Conservation (phyloP, 2,888 invertebrate species). For the Drosophila multiciliata region DNA sequence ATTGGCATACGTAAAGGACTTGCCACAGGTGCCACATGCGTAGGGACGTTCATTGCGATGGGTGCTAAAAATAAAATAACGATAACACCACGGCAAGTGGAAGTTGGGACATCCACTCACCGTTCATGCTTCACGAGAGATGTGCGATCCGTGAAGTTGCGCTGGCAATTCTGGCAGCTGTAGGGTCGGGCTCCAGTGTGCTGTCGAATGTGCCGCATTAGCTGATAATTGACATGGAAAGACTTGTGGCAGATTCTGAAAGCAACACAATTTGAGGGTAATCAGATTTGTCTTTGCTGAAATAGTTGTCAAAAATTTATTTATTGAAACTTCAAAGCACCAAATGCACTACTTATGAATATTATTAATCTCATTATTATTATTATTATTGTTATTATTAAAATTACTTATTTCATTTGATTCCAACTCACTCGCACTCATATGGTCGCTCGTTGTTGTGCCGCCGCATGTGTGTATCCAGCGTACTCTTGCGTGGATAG, state of each 20-base stretch:
- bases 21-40: conserved; percentile 82
- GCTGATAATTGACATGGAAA: conserved; percentile 84
- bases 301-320: neutral
- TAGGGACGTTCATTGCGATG: conserved; percentile 84
- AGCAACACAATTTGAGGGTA: neutral
- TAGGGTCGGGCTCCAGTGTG: conserved; percentile 84
- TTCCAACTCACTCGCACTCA: conserved; percentile 82
- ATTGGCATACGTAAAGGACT: conserved; percentile 84
- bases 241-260: conserved; percentile 82
- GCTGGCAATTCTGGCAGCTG: conserved; percentile 82
- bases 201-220: conserved; percentile 84
- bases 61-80: conserved; percentile 59
- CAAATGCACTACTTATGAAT: no score
- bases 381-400: neutral
- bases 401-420: neutral
- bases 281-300: neutral
- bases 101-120: conserved; percentile 48
- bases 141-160: conserved; percentile 84
- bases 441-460: conserved; percentile 83
- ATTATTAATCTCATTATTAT: neutral
- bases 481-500: conserved; percentile 82
- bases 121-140: conserved; percentile 84
- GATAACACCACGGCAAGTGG: neutral
- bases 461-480: conserved; percentile 84
- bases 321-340: neutral